Evolutionary conservation across 2,797 vertebrate species (phyloP).

Genomic region (Micropoecilia bifurca): DNA sequence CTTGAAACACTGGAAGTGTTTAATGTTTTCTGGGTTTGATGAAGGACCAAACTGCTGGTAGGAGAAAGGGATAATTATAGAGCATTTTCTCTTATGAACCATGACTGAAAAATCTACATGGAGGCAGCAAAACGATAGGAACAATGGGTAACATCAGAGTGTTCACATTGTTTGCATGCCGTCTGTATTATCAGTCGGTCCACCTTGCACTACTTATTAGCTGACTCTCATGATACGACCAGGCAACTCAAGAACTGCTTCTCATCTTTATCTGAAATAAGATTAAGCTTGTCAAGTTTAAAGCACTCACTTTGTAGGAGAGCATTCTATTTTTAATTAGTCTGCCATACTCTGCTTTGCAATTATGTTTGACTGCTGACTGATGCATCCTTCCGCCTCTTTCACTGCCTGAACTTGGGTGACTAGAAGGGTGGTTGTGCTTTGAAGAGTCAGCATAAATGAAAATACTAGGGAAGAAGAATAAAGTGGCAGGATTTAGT

Average conservation of each 20-base stretch:
- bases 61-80: not conserved
- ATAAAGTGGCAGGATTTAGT: not conserved
- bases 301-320: not conserved
- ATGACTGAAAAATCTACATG: not conserved
- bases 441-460: not conserved
- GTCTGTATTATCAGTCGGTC: not conserved
- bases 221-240: not conserved
- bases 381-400: not conserved
- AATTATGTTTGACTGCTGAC: slow-evolving; percentile 3
- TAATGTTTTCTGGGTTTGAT: not conserved
- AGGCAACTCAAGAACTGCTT: not conserved
- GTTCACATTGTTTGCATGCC: not conserved
- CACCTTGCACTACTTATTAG: not conserved
- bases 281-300: not conserved
- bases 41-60: not conserved
- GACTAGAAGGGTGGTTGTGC: not conserved
- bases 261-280: not conserved
- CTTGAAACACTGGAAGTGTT: not conserved
- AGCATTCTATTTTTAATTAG: not conserved
- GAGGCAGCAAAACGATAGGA: not conserved
- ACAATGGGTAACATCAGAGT: not conserved
- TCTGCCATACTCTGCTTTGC: not conserved
- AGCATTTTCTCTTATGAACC: not conserved
- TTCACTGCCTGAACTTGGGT: not conserved
- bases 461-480: not conserved